Conservation (phyloP, 53 echinoderm and acorn worm genomes). For the Pentamera pediparva region DNA sequence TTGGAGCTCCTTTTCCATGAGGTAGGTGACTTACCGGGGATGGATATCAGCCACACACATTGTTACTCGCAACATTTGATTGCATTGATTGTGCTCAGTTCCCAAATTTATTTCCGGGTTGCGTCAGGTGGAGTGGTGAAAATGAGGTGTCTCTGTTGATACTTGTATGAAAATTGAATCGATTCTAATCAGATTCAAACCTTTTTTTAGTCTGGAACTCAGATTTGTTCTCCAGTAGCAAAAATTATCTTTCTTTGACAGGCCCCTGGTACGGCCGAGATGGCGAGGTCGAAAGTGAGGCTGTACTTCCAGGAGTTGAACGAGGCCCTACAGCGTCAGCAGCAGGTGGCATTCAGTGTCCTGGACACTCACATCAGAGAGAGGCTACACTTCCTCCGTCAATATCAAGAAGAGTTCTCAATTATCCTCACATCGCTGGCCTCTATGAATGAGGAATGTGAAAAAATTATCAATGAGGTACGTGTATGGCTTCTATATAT, state of each 20-base stretch:
- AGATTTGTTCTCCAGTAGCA: background rate
- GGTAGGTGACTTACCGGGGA: no score
- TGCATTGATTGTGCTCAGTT: no score
- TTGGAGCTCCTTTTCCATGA: no score
- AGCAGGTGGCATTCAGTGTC: slow-evolving; percentile 83
- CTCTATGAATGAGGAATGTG: slow-evolving; percentile 79
- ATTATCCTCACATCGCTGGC: slow-evolving; percentile 58
- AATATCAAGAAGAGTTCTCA: slow-evolving; percentile 79
- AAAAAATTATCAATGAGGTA: slow-evolving; percentile 69
- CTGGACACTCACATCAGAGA: slow-evolving; percentile 77
- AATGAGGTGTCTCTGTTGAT: no score
- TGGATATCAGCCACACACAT: no score
- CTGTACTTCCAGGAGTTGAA: slow-evolving; percentile 78
- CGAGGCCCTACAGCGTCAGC: slow-evolving; percentile 76
- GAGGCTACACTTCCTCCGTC: slow-evolving; percentile 67
- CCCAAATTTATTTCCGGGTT: no score
- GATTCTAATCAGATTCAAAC: no score
- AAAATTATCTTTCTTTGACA: slow-evolving; percentile 10
- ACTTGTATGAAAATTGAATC: no score
- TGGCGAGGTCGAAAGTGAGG: slow-evolving; percentile 71
- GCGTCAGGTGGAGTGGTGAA: no score
- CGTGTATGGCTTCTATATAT: no score
- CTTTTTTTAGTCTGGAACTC: background rate
- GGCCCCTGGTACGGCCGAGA: slow-evolving; percentile 90
- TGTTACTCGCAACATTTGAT: no score